Evolutionary conservation across 2,797 vertebrate species (phyloP).

Genomic region (Sardinella longiceps): DNA sequence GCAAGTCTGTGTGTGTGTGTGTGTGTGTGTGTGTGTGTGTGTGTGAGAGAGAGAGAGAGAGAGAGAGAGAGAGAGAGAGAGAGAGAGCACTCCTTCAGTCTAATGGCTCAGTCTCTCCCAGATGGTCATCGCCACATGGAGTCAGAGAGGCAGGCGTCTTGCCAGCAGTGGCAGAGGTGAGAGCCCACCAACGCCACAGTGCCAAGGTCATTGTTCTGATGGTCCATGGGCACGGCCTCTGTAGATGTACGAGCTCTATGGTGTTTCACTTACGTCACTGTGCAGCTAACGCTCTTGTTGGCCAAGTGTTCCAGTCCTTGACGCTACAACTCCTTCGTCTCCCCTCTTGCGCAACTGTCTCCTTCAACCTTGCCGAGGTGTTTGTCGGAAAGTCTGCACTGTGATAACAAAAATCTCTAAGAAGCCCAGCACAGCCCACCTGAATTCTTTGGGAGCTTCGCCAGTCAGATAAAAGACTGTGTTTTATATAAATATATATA

Average conservation of each 20-base stretch:
- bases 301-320: background rate
- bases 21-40: background rate
- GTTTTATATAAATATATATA: too few relatives aligned
- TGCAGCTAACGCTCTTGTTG: background rate
- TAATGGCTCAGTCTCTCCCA: conserved; percentile 69
- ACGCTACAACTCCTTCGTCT: background rate
- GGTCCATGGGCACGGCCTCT: background rate
- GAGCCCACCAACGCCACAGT: conserved; percentile 54
- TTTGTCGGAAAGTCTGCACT: background rate
- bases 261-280: background rate
- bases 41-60: background rate
- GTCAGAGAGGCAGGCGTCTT: conserved; percentile 49
- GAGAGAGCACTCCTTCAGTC: background rate
- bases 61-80: too few relatives aligned
- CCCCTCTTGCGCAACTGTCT: background rate
- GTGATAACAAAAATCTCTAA: conserved; percentile 10
- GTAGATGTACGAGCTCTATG: background rate
- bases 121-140: conserved; percentile 68
- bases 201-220: conserved; percentile 63
- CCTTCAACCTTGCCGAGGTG: background rate
- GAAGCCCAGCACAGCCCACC: background rate
- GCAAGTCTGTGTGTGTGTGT: too few relatives aligned
- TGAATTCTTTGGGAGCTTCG: background rate
- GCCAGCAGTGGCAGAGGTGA: conserved; percentile 17
- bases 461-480: conserved; percentile 15